phyloP scores from a whole-genome alignment of 2,797 vertebrate species.

The Phaenicophaeus curvirostris region DNA sequence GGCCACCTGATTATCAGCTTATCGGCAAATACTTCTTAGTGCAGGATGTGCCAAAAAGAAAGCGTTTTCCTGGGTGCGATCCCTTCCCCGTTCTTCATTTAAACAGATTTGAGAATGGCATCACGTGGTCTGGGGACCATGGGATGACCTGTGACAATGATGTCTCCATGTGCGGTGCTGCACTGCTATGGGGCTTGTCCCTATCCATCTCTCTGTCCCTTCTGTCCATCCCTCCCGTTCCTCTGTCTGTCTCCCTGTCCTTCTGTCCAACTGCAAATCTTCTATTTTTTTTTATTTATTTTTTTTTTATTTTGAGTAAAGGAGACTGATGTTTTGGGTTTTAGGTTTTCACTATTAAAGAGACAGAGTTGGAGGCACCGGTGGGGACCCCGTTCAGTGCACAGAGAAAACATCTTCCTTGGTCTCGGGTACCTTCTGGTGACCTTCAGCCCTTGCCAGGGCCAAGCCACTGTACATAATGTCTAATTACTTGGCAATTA shows the following conservation, averaged over 20 bases:
- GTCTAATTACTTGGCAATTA: constrained; percentile 39
- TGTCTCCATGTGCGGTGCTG: accelerated
- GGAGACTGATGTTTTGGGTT: neutral
- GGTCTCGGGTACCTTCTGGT: neutral
- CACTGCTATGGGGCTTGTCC: accelerated
- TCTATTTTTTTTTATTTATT: no score
- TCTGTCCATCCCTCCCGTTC: no score
- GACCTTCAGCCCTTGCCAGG: neutral
- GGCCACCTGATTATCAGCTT: constrained; percentile 78
- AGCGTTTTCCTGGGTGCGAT: neutral
- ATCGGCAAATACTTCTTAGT: constrained; percentile 67
- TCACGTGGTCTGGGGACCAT: neutral
- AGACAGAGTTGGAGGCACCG: neutral
- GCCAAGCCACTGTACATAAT: neutral
- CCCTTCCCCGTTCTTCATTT: neutral
- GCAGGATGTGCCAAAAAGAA: constrained; percentile 48
- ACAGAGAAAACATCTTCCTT: neutral
- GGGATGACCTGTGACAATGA: neutral
- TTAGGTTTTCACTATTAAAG: neutral
- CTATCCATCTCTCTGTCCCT: no score
- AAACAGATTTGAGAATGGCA: neutral
- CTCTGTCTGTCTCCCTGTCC: no score
- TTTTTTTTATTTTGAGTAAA: no score
- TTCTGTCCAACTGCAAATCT: no score
- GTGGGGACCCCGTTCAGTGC: neutral